Percentiles rank a stretch among this genome's conserved stretches.
Evolutionary conservation across 2,888 invertebrate species (phyloP).

Genomic region (Eucriotettix oculatus): DNA sequence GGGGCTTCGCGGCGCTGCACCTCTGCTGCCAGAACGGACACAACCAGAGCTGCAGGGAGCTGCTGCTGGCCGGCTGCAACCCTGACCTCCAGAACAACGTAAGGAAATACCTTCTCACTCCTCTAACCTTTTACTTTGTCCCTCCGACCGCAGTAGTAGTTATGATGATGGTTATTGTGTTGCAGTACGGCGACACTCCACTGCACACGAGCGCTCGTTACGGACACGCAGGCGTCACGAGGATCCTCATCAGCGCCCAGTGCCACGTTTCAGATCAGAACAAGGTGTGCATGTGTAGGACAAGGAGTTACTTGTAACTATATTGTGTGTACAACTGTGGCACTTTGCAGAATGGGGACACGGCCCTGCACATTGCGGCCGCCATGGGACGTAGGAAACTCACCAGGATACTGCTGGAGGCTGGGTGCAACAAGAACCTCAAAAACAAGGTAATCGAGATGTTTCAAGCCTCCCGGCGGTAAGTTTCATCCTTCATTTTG

Average conservation of each 20-base stretch:
- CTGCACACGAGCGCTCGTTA: slow-evolving; percentile 89
- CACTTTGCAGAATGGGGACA: slow-evolving; percentile 72
- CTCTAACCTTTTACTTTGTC: no score
- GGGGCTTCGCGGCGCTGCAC: slow-evolving; percentile 87
- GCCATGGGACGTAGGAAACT: slow-evolving; percentile 87
- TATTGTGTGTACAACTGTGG: no score
- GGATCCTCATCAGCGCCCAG: slow-evolving; percentile 81
- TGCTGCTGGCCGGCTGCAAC: slow-evolving; percentile 72
- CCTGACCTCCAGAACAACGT: slow-evolving; percentile 85
- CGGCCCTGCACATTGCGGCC: slow-evolving; percentile 81
- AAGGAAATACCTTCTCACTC: slow-evolving; percentile 18
- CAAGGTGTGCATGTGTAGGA: no score
- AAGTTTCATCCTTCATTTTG: no score
- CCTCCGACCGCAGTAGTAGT: no score
- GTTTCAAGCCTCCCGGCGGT: no score
- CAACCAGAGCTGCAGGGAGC: slow-evolving; percentile 81
- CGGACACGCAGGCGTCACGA: slow-evolving; percentile 89
- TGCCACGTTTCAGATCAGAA: slow-evolving; percentile 78
- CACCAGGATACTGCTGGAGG: slow-evolving; percentile 75
- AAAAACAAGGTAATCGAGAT: slow-evolving; percentile 44
- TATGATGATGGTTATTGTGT: no score
- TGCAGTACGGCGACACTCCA: slow-evolving; percentile 85
- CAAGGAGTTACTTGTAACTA: no score
- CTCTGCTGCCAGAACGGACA: slow-evolving; percentile 92
- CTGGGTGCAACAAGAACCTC: slow-evolving; percentile 53